These are phyloP conservation scores for Holotrichia oblita DNA, from an alignment of 1,140 invertebrate species.

Conservation along the genomic window DNA sequence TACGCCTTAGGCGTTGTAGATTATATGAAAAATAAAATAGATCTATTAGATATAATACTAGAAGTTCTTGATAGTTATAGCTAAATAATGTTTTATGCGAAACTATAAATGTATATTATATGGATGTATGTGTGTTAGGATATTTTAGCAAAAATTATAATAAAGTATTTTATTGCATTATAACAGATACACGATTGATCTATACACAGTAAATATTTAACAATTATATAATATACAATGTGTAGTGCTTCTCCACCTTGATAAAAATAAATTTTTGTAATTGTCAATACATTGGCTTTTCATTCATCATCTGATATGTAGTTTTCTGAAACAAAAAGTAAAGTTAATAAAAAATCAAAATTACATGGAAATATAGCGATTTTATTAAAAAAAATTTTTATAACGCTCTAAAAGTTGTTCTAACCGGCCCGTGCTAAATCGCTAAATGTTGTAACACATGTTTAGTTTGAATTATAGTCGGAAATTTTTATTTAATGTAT, in stretches of 20 bases:
- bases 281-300: not conserved
- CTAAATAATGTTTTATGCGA: no score
- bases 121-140: not conserved
- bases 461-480: no score
- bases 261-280: constrained; percentile 20
- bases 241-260: not conserved
- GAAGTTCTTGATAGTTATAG: not conserved
- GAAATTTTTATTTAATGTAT: no score
- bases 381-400: no score
- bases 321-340: not conserved
- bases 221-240: constrained; percentile 30
- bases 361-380: no score
- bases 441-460: no score
- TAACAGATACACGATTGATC: constrained; percentile 32
- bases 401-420: no score
- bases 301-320: not conserved
- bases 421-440: no score
- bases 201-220: constrained; percentile 36
- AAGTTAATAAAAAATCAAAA: not conserved
- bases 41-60: constrained; percentile 43
- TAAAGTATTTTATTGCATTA: constrained; percentile 30
- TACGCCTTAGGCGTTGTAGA: constrained; percentile 32
- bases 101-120: not conserved
- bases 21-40: constrained; percentile 48
- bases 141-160: constrained; percentile 9